phyloP scores from a whole-genome alignment of 2,888 invertebrate genomes.

The Automeris io region DNA sequence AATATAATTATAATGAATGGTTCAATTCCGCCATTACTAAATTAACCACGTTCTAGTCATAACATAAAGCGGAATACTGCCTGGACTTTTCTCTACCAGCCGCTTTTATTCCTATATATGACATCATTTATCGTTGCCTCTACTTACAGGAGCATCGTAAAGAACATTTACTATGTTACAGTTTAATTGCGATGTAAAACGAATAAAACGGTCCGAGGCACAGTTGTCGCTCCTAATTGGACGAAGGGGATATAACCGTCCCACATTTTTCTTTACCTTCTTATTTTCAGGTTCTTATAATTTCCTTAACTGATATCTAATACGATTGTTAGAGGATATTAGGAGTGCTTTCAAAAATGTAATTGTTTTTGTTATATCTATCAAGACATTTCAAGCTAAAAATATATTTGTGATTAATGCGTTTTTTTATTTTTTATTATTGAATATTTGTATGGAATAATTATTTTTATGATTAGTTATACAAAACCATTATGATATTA shows the following conservation, averaged over 20 bases:
- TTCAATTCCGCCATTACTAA: too few species aligned
- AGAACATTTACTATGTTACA: background rate
- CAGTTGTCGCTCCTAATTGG: slow-evolving; percentile 23
- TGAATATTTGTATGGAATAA: too few species aligned
- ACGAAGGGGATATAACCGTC: slow-evolving; percentile 19
- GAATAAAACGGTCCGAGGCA: slow-evolving; percentile 4
- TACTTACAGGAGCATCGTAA: background rate
- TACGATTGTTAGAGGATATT: slow-evolving; percentile 3
- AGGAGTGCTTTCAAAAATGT: background rate
- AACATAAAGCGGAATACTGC: background rate
- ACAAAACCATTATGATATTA: too few species aligned
- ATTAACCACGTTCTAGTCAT: background rate
- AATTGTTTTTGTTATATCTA: background rate
- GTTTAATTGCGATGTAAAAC: slow-evolving; percentile 11
- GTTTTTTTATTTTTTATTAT: too few species aligned
- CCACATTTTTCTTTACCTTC: slow-evolving; percentile 16
- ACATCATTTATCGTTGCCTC: background rate
- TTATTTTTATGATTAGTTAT: too few species aligned
- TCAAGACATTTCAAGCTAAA: too few species aligned
- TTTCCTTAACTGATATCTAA: slow-evolving; percentile 13
- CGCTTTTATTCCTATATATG: background rate
- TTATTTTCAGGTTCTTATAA: slow-evolving; percentile 12
- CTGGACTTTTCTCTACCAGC: background rate
- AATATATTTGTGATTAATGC: too few species aligned
- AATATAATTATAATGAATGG: too few species aligned